Conservation (phyloP, 1,140 invertebrate species). For the Eumaeus atala region DNA sequence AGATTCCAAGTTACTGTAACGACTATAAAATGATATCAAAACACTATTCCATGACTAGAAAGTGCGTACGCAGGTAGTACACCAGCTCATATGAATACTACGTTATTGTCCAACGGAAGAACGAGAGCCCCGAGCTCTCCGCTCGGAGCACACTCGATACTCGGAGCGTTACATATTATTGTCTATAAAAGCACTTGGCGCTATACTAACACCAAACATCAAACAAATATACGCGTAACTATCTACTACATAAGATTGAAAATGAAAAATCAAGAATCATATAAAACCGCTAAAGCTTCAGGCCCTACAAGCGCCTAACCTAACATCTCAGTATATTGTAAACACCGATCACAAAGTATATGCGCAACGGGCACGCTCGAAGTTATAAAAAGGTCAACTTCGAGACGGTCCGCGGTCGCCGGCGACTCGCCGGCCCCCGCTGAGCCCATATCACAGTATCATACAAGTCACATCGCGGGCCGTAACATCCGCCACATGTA, state of each 20-base stretch:
- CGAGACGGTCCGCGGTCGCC: conserved; percentile 26
- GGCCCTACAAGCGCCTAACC: conserved; percentile 48
- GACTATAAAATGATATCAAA: conserved; percentile 22
- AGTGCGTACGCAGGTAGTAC: neutral
- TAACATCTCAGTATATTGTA: conserved; percentile 29
- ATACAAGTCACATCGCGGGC: conserved; percentile 44
- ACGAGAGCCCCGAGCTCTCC: neutral
- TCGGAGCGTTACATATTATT: conserved; percentile 22
- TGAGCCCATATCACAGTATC: conserved; percentile 52
- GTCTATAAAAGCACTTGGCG: conserved; percentile 61
- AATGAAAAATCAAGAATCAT: conserved; percentile 38
- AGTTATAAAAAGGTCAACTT: conserved; percentile 37
- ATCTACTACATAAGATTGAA: conserved; percentile 36
- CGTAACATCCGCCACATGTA: neutral
- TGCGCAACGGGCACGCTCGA: conserved; percentile 33
- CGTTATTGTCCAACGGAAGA: neutral
- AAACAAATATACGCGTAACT: conserved; percentile 52
- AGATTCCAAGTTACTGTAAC: neutral
- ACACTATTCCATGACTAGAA: conserved; percentile 5
- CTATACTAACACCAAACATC: conserved; percentile 67
- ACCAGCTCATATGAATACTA: too few relatives aligned
- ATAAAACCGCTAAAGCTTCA: conserved; percentile 55
- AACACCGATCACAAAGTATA: conserved; percentile 32
- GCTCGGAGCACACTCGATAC: neutral
- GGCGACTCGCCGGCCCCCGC: conserved; percentile 16